Evolutionary conservation across 2,888 invertebrate species (phyloP).

Genomic region (Allacma fusca): DNA sequence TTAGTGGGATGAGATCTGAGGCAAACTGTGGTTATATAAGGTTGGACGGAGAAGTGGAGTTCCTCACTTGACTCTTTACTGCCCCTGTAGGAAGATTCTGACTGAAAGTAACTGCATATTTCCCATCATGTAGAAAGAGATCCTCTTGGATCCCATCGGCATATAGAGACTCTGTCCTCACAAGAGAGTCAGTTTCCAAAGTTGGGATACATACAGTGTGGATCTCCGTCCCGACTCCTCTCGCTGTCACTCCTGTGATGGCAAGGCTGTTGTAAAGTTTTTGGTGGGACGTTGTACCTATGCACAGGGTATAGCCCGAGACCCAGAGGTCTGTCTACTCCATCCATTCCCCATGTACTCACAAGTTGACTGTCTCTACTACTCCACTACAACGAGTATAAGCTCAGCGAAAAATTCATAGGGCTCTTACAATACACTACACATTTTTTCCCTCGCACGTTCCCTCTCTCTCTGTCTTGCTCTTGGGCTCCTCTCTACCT

Average conservation of each 20-base stretch:
- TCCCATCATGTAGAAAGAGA: no score
- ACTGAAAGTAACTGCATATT: no score
- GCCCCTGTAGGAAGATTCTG: no score
- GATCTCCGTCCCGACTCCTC: not conserved
- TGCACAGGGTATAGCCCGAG: not conserved
- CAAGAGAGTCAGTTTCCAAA: no score
- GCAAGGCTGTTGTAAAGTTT: not conserved
- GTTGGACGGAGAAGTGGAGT: not conserved
- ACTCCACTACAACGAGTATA: not conserved
- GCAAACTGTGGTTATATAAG: not conserved
- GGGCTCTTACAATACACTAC: not conserved
- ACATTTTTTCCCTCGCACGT: conserved; percentile 25
- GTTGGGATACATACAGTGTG: no score
- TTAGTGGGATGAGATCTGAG: not conserved
- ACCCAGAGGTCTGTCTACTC: no score
- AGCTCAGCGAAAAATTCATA: conserved; percentile 11
- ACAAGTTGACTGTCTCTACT: not conserved
- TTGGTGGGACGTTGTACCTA: no score
- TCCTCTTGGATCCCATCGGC: no score
- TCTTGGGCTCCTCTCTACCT: conserved; percentile 28
- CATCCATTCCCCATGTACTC: no score
- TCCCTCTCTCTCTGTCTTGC: conserved; percentile 19
- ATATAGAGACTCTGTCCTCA: no score
- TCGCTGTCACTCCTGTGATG: no score
- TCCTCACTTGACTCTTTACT: not conserved